Evolutionary conservation across 2,888 invertebrate genomes (phyloP).

Genomic region (Heliothis peltigera): DNA sequence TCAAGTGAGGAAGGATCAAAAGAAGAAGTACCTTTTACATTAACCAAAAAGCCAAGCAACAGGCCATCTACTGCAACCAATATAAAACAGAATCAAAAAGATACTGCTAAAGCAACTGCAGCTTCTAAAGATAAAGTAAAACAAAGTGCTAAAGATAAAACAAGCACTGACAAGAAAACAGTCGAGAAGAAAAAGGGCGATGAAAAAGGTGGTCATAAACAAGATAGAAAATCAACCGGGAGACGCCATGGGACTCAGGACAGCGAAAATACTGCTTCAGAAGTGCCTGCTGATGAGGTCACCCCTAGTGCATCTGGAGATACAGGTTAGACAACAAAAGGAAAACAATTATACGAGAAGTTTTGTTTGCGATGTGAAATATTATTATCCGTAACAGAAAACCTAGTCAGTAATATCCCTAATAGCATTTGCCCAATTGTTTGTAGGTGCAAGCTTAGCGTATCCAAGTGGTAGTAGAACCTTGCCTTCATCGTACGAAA

Average conservation of each 20-base stretch:
- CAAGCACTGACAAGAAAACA: constrained; percentile 14
- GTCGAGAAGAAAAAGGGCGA: constrained; percentile 6
- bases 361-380: neutral
- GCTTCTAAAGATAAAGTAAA: constrained; percentile 11
- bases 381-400: neutral
- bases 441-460: constrained; percentile 22
- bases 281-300: constrained; percentile 1
- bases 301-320: constrained; percentile 16
- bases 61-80: constrained; percentile 57
- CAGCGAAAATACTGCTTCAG: neutral
- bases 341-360: neutral
- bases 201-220: constrained; percentile 6
- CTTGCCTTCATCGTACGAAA: constrained; percentile 57
- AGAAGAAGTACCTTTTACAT: constrained; percentile 41
- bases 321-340: constrained; percentile 29
- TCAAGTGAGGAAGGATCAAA: constrained; percentile 63
- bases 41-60: constrained; percentile 33
- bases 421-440: neutral
- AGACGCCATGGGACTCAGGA: constrained; percentile 14
- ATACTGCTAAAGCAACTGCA: constrained; percentile 9
- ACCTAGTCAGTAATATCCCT: no score
- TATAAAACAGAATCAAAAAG: constrained; percentile 12
- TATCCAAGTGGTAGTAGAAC: constrained; percentile 19
- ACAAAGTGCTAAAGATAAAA: constrained; percentile 25
- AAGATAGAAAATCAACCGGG: constrained; percentile 22